These are phyloP conservation scores for Armadillidium nasatum DNA, from an alignment of 1,140 invertebrate species.

Conservation along the genomic window DNA sequence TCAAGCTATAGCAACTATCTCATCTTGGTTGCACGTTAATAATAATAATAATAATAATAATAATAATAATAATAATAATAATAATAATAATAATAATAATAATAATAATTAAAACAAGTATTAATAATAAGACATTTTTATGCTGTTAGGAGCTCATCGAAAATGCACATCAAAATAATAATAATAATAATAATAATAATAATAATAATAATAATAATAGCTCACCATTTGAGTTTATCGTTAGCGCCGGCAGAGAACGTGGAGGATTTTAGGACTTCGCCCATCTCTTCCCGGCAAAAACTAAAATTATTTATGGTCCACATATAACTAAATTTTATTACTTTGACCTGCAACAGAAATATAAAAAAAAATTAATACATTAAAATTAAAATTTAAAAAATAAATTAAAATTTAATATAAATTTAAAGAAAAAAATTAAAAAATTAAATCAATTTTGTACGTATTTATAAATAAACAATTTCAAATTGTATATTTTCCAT, in stretches of 20 bases:
- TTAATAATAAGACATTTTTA: no score
- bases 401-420: conserved; percentile 13
- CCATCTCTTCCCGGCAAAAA: conserved; percentile 99
- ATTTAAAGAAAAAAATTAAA: no score
- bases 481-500: not conserved
- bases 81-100: no score
- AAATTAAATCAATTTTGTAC: not conserved
- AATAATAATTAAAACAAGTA: no score
- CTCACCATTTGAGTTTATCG: conserved; percentile 98
- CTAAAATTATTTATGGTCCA: conserved; percentile 99
- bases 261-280: conserved; percentile 97
- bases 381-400: conserved; percentile 18
- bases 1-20: no score
- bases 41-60: no score
- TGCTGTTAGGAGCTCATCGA: no score
- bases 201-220: no score
- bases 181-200: no score
- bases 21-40: no score
- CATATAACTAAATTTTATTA: conserved; percentile 99
- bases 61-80: no score
- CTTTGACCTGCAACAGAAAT: conserved; percentile 80
- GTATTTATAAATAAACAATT: conserved; percentile 4
- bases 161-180: no score
- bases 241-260: conserved; percentile 98
- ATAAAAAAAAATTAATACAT: conserved; percentile 34